Evolutionary conservation across 1,140 invertebrate genomes (phyloP), one percentile per base, ranked within the genome.

Genomic region (Mylabris phalerata): DNA sequence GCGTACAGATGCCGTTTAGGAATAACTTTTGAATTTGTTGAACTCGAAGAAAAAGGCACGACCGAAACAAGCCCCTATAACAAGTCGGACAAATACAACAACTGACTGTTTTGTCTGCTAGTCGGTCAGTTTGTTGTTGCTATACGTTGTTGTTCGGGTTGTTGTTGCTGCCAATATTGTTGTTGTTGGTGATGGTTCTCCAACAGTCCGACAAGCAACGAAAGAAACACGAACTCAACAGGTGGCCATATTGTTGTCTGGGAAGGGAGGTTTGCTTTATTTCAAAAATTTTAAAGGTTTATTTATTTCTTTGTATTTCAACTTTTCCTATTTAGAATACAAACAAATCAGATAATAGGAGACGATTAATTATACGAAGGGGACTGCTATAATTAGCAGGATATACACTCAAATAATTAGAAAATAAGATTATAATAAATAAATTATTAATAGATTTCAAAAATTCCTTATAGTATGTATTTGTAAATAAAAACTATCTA

Each of bases 181-280:
- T 32, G 32, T 3, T 32, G 32, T 32, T 32, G 32, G 32, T 32
- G 32, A 32, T 32, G 32, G 32, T 32, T 32, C 32, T 32, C 32
- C 7, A 7, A 4, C 4, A 3, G 32, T 32, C 32, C 55, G 55
- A 57, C 39, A 26, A 11, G 46, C 40, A 43, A 49, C 55, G 46
- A 57, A 50, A 48, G 10, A 41, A 25, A 41, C 39, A 40, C 55
- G 55, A 57, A 43, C 55, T 57, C 55, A 57, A 57, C 55, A 57
- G 55, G 55, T 57, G 55, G 55, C 55, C 55, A 57, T 57, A 48
- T 57, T 57, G 46, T 49, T 57, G 47, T 57, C 47, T 57, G 47
- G 32, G 55, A 57, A 57, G 55, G 47, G 46, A 48, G 46, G 47
- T 49, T 56, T 54, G n/a, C 49, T 48, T 56, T 45, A 27, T 56